phyloP scores from a whole-genome alignment of 1,140 invertebrate genomes.

The Mya arenaria region DNA sequence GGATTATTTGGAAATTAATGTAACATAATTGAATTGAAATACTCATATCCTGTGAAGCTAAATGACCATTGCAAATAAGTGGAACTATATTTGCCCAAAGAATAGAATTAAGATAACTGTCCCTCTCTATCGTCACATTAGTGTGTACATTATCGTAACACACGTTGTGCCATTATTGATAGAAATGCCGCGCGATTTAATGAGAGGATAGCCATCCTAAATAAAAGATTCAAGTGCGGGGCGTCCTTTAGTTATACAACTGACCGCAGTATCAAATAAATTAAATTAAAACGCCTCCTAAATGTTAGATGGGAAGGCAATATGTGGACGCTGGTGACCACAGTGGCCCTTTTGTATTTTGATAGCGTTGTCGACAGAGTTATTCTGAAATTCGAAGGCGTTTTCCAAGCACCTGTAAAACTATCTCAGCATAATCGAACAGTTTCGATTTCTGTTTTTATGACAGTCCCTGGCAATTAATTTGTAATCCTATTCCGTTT shows the following conservation, averaged over 20 bases:
- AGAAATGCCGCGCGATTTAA: too few species aligned
- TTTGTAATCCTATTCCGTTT: background rate
- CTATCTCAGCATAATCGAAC: background rate
- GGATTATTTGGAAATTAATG: too few species aligned
- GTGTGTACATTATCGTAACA: too few species aligned
- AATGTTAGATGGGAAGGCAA: background rate
- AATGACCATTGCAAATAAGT: too few species aligned
- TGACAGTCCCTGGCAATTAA: background rate
- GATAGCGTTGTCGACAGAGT: slow-evolving; percentile 35
- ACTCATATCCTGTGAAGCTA: too few species aligned
- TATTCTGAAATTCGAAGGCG: background rate
- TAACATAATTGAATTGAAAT: too few species aligned
- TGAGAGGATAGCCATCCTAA: too few species aligned
- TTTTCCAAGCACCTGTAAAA: slow-evolving; percentile 7
- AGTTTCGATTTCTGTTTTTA: slow-evolving; percentile 46
- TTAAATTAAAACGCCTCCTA: slow-evolving; percentile 46
- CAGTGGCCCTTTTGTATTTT: slow-evolving; percentile 20
- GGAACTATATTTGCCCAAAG: too few species aligned
- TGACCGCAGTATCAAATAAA: slow-evolving; percentile 45
- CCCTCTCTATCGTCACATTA: too few species aligned
- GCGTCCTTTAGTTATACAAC: slow-evolving; percentile 38
- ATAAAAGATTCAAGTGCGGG: slow-evolving; percentile 29
- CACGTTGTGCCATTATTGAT: too few species aligned
- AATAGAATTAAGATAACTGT: too few species aligned
- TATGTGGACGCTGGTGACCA: slow-evolving; percentile 22